Conservation (phyloP, 2,797 vertebrate genomes). For the Telmatherina bonti region DNA sequence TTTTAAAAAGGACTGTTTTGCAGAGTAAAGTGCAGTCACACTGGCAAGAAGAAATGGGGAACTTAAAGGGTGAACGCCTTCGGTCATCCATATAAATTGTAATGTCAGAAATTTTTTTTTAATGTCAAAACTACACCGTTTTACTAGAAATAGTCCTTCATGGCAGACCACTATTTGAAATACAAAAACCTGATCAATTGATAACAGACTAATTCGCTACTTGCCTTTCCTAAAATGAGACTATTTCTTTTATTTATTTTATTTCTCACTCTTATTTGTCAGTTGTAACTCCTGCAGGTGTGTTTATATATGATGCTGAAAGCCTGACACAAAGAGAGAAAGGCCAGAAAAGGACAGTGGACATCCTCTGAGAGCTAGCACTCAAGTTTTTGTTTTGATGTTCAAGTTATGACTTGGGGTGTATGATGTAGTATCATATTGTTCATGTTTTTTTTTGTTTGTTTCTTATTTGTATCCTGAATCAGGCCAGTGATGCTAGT, state of each 20-base stretch:
- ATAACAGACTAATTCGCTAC: not conserved
- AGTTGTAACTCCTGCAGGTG: slow-evolving; percentile 14
- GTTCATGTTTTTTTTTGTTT: not conserved
- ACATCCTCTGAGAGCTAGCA: slow-evolving; percentile 9
- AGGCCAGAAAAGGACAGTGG: not conserved
- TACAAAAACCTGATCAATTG: not conserved
- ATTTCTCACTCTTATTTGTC: not conserved
- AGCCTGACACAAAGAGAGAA: slow-evolving; percentile 14
- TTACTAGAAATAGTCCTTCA: too few relatives aligned
- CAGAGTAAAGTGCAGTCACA: not conserved
- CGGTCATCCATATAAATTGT: not conserved
- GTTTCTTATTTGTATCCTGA: not conserved
- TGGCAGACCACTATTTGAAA: not conserved
- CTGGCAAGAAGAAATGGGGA: not conserved
- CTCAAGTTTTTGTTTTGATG: slow-evolving; percentile 40
- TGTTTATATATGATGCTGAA: slow-evolving; percentile 9
- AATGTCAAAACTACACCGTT: not conserved
- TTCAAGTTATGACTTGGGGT: not conserved
- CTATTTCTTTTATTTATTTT: not conserved
- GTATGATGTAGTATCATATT: not conserved
- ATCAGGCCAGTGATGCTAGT: not conserved
- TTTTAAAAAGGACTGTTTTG: slow-evolving; percentile 6
- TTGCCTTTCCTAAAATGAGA: not conserved
- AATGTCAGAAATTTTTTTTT: not conserved
- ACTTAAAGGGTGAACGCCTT: not conserved